Evolutionary conservation across 2,797 vertebrate species (phyloP), one percentile per base, ranked within the genome.

Genomic region (Muscicapa striata): DNA sequence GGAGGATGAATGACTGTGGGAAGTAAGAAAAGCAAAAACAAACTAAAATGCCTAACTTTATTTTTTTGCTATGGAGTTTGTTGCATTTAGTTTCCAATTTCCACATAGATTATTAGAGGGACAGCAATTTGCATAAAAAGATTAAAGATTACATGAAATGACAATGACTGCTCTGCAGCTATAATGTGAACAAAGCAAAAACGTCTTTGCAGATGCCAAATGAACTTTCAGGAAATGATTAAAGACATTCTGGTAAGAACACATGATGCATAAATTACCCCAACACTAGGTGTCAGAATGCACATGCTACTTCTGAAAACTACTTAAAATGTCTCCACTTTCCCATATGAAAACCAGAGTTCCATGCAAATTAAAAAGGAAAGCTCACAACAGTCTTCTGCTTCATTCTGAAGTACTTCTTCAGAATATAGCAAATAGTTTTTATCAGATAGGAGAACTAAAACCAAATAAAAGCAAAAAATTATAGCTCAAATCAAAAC

Each of bases 71-170:
- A n/a, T 59, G 48, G 92, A 76, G 58, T 27, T 83, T 69, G 63
- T 64, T 6, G 1, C 85, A 19, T 87, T 95, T 88, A 92, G 90
- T 66, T 89, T 95, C 70, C 58, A 84, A 40, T 95, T 95, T 75
- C 75, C 72, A 96, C 94, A 90, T 18, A 81, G 48, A 51, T 91
- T 90, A 83, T 93, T 45, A 91, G 8, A 76, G 68, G 43, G 51
- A 85, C 13, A 85, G 16, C 13, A 84, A 94, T 95, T 92, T 96
- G 38, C 85, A 96, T 84, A 93, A 89, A 78, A 90, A 93, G 49
- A 88, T 80, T 94, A 94, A 96, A 89, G 74, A 93, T 76, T 76
- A 61, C 34, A 63, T 1, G 9, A 93, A 92, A 94, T 10, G 9
- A 90, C 80, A 75, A 78, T 70, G 64, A 84, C n/a, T 80, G 55